Evolutionary conservation across 64 coral and sea anemone species (phyloP).

Genomic region (Montipora cactus): DNA sequence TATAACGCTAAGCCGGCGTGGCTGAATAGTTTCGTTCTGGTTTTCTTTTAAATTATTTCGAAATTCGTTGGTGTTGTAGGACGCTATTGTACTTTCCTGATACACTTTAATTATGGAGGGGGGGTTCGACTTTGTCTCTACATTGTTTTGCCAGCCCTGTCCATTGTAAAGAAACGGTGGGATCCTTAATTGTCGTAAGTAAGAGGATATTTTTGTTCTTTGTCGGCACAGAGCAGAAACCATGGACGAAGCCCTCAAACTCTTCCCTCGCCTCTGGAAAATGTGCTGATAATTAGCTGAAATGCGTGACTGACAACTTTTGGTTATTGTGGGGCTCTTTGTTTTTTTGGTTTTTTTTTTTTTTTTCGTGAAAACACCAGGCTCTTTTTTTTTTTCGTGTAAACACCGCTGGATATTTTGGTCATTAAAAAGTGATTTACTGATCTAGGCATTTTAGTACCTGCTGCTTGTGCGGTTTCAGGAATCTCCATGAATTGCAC

Average conservation of each 20-base stretch:
- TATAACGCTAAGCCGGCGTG: neutral
- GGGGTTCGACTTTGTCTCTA: neutral
- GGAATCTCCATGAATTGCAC: neutral
- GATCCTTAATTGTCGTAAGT: neutral
- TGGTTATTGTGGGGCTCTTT: no score
- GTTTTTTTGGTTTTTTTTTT: neutral
- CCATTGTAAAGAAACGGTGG: neutral
- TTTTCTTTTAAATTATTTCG: neutral
- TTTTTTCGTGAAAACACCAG: neutral
- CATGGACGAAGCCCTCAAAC: no score
- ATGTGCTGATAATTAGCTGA: no score
- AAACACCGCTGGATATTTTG: neutral
- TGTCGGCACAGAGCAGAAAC: neutral
- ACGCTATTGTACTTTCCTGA: no score
- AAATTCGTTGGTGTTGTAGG: neutral
- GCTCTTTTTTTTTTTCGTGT: neutral
- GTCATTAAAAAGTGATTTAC: constrained; percentile 5
- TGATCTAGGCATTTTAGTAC: neutral
- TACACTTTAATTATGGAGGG: no score
- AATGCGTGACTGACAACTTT: no score
- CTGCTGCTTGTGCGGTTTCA: constrained; percentile 36
- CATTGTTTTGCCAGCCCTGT: neutral
- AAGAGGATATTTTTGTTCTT: neutral
- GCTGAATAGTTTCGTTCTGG: neutral
- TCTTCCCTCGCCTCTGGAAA: no score